Evolutionary conservation across 2,113 vertebrate species (phyloP), one percentile per base, ranked within the genome.

Genomic region (Catagonus wagneri): DNA sequence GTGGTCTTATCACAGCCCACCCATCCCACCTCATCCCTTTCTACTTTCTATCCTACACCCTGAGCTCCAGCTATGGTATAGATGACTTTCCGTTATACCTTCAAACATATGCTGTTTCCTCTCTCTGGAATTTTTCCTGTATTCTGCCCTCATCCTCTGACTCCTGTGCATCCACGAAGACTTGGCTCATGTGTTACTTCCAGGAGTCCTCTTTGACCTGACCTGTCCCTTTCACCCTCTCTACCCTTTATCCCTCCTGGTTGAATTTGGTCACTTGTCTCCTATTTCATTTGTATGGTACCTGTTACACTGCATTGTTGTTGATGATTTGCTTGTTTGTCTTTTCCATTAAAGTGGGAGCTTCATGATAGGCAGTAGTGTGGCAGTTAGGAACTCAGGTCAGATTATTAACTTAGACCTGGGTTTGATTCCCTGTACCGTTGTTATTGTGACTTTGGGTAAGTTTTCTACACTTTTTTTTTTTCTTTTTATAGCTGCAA

Each of bases 11-110:
- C 52, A 22, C 34, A 69, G 58, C 80, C 90, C 52, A 58, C 34
- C 63, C 89, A 1, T 50, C 69, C 75, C 60, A 22, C 83, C 25
- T 92, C n/a, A 60, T 72, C 58, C 87, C 58, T 44, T 23, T 89
- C 61, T 58, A 7, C n/a, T 66, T 90, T 89, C n/a, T 66, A 87
- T 89, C 17, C 65, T 85, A 39, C 0, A 36, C 15, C 7, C 83
- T 93, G 32, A 74, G 9, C 79, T 79, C 60, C 27, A 94, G 66
- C 93, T 36, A n/a, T 81, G 25, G 58, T 90, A 88, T 83, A 23
- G 50, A n/a, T 44, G 44, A 15, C 60, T 94, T 66, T 80, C n/a
- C 60, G 71, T 93, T 34, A 20, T 96, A 50, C 65, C 65, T 76
- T 19, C 19, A 44, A 6, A 22, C 10, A 22, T 66, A 0, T 76